Evolutionary conservation across 2,113 vertebrate species (phyloP), one percentile per base, ranked within the genome.

Genomic region (Cheirogaleus medius): DNA sequence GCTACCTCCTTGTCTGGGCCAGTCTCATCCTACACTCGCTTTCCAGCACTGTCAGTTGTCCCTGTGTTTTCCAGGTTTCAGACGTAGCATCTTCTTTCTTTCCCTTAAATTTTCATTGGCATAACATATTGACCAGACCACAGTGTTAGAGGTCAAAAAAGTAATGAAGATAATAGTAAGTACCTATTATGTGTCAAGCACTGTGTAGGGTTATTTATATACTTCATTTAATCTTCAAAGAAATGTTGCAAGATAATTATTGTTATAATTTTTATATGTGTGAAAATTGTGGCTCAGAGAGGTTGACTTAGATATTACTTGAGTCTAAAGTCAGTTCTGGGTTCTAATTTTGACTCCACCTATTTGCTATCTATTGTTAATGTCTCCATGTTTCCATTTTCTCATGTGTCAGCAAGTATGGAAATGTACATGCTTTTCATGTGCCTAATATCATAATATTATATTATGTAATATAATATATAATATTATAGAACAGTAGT

Each of bases 21-120:
- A 93, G 84, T 90, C 74, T 98, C 71, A 92, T 64, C 54, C 15
- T 95, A 13, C 82, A 95, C 81, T 94, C 97, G 93, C 83, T 87
- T 93, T 95, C 95, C 92, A 91, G 76, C 87, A 64, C 21, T 85
- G 54, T 10, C 88, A 52, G 56, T 93, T 97, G 92, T 95, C 86
- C 27, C 80, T 74, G 20, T n/a, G 54, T 58, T 80, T 90, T 90
- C 96, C 94, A 98, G 8, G 32, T 95, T 98, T 37, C 81, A 98
- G 58, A 63, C 10, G 97, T 96, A 87, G 42, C 97, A 69, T 95
- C 56, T 56, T 52, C 11, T 17, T 88, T 9, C 96, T 95, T 83
- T 18, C 97, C 95, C 85, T 97, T 20, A 85, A 47, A 32, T 44
- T 32, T 32, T 52, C 23, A 37, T 29, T 96, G 29, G 2, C 10